Base-by-base conservation (phyloP, 2,797 vertebrate genomes). In the Fratercula arctica region DNA sequence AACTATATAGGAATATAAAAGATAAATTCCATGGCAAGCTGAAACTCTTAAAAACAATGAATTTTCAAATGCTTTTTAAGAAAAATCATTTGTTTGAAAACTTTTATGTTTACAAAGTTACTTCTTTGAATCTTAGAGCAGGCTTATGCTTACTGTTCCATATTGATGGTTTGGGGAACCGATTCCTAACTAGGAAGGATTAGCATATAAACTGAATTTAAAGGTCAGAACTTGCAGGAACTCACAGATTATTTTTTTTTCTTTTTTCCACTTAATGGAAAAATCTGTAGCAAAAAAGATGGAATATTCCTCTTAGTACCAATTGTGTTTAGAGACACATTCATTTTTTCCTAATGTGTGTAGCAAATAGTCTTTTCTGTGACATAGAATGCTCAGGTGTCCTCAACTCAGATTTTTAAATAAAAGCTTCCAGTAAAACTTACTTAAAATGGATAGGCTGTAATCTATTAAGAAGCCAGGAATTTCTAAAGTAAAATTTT, bases 1-100 rank as follows among this genome's bases (percentile, higher is more conserved):
- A 46, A 69, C 85, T 96, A 41, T 91, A 70, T 96, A 94, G 96
- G 45, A 97, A 92, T 95, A 96, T 96, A 89, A 97, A 98, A 97
- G 96, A 91, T 79, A 94, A 95, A 90, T 88, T 97, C 84, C 97
- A 41, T 90, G 60, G 89, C 94, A 96, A 94, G 66, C 90, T 93
- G 79, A 95, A 97, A 94, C 10, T 61, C 89, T 93, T 96, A 85
- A 96, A 97, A 96, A 95, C 80, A 93, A 31, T 81, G 83, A 90
- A 66, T 95, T 97, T 97, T 96, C 75, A 90, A 84, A 94, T 20
- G 54, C 56, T 95, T 97, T 96, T 95, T 87, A 87, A 85, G 81
- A 96, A 97, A 97, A 96, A 97, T 94, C 93, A 93, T 41, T 41
- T 41, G 74, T 96, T 87, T 89, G 89, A 96, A 96, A 96, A 94